Evolutionary conservation across 2,113 vertebrate species (phyloP).

Genomic region (Pluvianellus socialis): DNA sequence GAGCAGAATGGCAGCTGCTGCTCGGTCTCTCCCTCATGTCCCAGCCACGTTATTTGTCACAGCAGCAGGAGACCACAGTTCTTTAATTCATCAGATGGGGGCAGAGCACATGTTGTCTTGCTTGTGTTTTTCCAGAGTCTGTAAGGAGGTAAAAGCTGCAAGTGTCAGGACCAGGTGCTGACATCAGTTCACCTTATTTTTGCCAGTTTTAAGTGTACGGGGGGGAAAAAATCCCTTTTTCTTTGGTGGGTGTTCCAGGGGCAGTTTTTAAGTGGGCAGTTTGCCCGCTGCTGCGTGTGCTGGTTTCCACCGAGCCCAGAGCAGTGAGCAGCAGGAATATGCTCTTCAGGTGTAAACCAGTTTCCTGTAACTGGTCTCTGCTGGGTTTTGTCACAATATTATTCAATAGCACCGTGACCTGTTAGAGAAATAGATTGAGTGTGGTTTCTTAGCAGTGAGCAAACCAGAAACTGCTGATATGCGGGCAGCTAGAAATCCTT

Average conservation of each 20-base stretch:
- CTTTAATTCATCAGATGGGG: not conserved
- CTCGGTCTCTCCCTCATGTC: not conserved
- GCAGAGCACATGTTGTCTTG: not conserved
- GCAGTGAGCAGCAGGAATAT: not conserved
- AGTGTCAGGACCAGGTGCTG: slow-evolving; percentile 73
- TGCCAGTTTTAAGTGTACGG: not conserved
- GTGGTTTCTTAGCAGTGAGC: not conserved
- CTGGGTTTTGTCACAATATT: not conserved
- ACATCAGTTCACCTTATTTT: slow-evolving; percentile 73
- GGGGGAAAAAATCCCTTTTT: not conserved
- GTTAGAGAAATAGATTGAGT: not conserved
- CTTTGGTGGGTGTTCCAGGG: not conserved
- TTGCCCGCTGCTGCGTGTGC: not conserved
- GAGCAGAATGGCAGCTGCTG: not conserved
- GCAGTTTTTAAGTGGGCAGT: not conserved
- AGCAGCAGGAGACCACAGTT: not conserved
- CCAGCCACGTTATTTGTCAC: not conserved
- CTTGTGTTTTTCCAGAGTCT: not conserved
- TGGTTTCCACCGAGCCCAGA: not conserved
- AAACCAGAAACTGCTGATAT: not conserved
- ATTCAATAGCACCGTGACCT: not conserved
- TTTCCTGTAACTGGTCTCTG: not conserved
- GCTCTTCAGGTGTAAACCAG: not conserved
- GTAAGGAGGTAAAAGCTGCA: not conserved
- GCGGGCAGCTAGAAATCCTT: not conserved